These are phyloP conservation scores for Plagodis pulveraria DNA, from an alignment of 2,888 invertebrate species.

Conservation along the genomic window DNA sequence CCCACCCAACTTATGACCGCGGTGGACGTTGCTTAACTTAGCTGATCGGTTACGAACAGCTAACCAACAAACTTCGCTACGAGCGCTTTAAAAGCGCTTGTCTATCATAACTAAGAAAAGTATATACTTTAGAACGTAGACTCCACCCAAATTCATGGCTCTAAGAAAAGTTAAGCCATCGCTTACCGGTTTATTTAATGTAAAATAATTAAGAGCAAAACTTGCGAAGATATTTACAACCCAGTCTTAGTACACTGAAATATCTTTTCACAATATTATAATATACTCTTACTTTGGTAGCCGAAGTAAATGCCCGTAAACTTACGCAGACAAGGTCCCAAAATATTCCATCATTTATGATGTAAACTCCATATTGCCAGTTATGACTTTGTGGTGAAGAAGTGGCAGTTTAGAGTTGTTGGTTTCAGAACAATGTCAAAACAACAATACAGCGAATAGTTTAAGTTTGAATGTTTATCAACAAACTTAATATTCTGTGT, in stretches of 20 bases:
- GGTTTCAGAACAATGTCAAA: conserved; percentile 12
- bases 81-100: too few relatives aligned
- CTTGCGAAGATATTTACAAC: too few relatives aligned
- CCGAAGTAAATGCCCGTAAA: neutral
- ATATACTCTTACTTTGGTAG: too few relatives aligned
- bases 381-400: conserved; percentile 20
- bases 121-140: conserved; percentile 32
- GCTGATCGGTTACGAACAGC: too few relatives aligned
- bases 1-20: too few relatives aligned
- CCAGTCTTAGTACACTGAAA: too few relatives aligned
- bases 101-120: conserved; percentile 28
- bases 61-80: too few relatives aligned
- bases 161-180: conserved; percentile 35
- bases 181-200: conserved; percentile 35
- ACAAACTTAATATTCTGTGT: conserved; percentile 8
- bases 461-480: neutral
- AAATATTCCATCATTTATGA: conserved; percentile 1
- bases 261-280: too few relatives aligned
- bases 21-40: too few relatives aligned
- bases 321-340: conserved; percentile 9
- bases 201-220: too few relatives aligned
- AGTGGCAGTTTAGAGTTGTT: conserved; percentile 20
- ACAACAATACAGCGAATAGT: neutral
- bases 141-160: conserved; percentile 32
- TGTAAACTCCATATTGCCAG: conserved; percentile 9